Percentiles rank a stretch among this genome's conserved stretches.
These are phyloP conservation scores for Silurus lanzhouensis DNA, from an alignment of 2,797 vertebrate species.

Conservation along the genomic window DNA sequence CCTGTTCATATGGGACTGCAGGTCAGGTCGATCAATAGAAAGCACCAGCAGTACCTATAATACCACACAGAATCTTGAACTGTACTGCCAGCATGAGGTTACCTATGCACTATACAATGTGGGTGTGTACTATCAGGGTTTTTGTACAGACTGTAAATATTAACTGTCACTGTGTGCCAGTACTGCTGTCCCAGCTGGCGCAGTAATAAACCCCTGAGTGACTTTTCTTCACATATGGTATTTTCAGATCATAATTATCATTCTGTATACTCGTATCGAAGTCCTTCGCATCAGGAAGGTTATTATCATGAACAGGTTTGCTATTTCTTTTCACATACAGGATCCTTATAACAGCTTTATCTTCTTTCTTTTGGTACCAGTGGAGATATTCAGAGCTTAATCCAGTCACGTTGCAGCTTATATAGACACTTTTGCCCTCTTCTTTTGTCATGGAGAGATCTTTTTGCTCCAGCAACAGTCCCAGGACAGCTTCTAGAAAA, in stretches of 20 bases:
- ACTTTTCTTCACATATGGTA: slow-evolving; percentile 12
- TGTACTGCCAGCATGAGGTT: too few relatives aligned
- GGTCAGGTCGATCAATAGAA: too few relatives aligned
- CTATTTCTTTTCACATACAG: slow-evolving; percentile 14
- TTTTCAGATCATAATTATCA: slow-evolving; percentile 31
- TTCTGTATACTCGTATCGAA: neutral
- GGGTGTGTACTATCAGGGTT: neutral
- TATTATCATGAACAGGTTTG: neutral
- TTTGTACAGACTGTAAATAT: neutral
- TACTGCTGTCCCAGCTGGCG: slow-evolving; percentile 35
- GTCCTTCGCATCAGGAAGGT: neutral
- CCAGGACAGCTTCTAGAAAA: neutral
- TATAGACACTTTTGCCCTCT: neutral
- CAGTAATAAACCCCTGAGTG: slow-evolving; percentile 51
- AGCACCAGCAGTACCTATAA: too few relatives aligned
- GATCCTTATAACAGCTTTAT: slow-evolving; percentile 31
- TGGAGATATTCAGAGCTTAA: neutral
- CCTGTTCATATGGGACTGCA: too few relatives aligned
- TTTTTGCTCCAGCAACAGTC: neutral
- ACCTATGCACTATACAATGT: too few relatives aligned
- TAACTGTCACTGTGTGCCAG: slow-evolving; percentile 20
- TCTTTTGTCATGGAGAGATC: neutral
- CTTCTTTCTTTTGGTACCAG: neutral
- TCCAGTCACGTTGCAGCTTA: neutral
- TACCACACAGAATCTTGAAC: too few relatives aligned